Conservation (phyloP, 30 jellyfish, hydroid and myxozoan genomes). For the Phacellophora camtschatica region DNA sequence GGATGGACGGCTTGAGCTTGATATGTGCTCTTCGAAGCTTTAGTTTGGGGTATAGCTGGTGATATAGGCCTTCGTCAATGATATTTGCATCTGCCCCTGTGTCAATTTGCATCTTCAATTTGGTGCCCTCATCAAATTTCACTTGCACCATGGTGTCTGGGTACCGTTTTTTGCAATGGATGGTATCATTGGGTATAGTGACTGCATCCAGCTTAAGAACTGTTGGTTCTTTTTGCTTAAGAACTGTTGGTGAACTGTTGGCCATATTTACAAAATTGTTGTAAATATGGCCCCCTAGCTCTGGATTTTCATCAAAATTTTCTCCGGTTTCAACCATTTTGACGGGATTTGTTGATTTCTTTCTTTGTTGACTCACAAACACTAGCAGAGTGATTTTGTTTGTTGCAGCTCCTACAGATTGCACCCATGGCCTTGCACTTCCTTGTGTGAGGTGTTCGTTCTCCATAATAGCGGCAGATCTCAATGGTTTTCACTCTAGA, state of each 20-base stretch:
- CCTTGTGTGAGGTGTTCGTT: conserved; percentile 11
- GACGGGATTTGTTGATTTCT: conserved; percentile 17
- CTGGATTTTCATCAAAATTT: background rate
- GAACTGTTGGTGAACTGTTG: too few species aligned
- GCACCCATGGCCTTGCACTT: conserved; percentile 29
- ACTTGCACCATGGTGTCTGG: background rate
- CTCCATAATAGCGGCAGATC: conserved; percentile 14
- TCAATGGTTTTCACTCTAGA: conserved; percentile 7
- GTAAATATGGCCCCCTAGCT: background rate
- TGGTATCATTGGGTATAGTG: background rate
- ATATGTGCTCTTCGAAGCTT: background rate
- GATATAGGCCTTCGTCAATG: background rate
- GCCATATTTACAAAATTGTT: background rate
- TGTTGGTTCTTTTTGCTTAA: too few species aligned
- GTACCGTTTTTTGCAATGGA: background rate
- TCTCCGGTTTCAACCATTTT: conserved; percentile 9
- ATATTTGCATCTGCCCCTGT: background rate
- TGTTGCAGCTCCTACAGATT: conserved; percentile 7
- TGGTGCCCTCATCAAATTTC: background rate
- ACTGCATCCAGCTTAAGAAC: background rate
- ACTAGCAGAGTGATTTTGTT: background rate
- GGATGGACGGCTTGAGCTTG: background rate
- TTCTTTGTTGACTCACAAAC: background rate
- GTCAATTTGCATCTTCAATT: background rate
- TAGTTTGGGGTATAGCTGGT: background rate